These are phyloP conservation scores for Dromaius novaehollandiae DNA, from an alignment of 2,113 vertebrate genomes.

Conservation along the genomic window DNA sequence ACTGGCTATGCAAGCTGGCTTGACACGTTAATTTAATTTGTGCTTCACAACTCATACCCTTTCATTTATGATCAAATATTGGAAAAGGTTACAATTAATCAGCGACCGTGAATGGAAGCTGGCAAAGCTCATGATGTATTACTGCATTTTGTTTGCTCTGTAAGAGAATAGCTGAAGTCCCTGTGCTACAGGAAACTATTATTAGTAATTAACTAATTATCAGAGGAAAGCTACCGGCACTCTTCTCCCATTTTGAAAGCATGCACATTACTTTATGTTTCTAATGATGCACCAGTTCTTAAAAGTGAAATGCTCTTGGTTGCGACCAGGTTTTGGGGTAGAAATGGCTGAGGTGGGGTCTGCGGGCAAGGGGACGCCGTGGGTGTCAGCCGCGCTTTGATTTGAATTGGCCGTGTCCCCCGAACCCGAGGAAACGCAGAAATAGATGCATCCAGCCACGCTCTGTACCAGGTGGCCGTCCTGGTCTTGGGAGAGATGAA, in stretches of 20 bases:
- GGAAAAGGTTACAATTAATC: conserved; percentile 59
- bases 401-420: too few relatives aligned
- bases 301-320: background rate
- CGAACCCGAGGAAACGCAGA: background rate
- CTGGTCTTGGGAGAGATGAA: background rate
- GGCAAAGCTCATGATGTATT: background rate
- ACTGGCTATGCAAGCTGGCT: conserved; percentile 10
- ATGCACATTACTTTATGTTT: background rate
- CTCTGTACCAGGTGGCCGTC: background rate
- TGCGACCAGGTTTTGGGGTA: background rate
- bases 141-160: background rate
- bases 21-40: conserved; percentile 47
- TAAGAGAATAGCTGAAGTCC: background rate
- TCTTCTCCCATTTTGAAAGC: background rate
- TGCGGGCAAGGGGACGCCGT: too few relatives aligned
- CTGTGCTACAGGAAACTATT: conserved; percentile 5
- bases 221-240: background rate
- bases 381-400: too few relatives aligned
- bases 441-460: background rate
- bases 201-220: conserved; percentile 22
- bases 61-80: conserved; percentile 28
- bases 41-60: conserved; percentile 18
- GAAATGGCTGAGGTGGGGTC: too few relatives aligned
- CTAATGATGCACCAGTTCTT: background rate
- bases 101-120: background rate